phyloP scores from a whole-genome alignment of 2,113 vertebrate genomes.

The Oostethus manadensis region DNA sequence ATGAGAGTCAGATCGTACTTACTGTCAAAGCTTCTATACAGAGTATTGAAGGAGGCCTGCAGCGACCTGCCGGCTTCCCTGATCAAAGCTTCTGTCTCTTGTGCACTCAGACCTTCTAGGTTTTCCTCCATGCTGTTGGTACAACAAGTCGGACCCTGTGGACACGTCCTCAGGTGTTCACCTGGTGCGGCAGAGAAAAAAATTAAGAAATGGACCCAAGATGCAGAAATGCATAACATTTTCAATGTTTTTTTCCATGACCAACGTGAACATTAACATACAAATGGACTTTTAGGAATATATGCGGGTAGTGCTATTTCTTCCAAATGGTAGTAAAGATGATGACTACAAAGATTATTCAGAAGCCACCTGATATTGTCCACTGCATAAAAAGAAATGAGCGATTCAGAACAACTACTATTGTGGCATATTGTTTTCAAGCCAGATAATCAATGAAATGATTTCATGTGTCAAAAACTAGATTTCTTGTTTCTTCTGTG shows the following conservation, averaged over 20 bases:
- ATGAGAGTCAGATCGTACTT: conserved; percentile 58
- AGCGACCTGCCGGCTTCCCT: conserved; percentile 80
- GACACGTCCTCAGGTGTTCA: conserved; percentile 90
- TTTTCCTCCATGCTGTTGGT: conserved; percentile 91
- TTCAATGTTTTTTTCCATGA: neutral
- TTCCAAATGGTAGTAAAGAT: too few species aligned
- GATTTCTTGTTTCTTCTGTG: too few species aligned
- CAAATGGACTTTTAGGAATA: too few species aligned
- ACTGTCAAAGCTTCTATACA: conserved; percentile 89
- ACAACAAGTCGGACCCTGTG: conserved; percentile 91
- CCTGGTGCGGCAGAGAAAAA: conserved; percentile 61
- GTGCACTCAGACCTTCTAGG: conserved; percentile 77
- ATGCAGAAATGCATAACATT: neutral
- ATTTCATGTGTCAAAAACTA: too few species aligned
- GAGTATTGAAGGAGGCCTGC: conserved; percentile 76
- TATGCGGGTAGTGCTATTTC: too few species aligned
- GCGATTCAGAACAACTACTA: too few species aligned
- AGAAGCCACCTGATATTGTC: too few species aligned
- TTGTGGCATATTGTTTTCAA: too few species aligned
- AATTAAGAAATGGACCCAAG: neutral
- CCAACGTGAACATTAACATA: too few species aligned
- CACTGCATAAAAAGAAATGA: too few species aligned
- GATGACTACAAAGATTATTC: too few species aligned
- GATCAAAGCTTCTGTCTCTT: conserved; percentile 83
- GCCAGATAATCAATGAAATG: too few species aligned